Conservation (phyloP, 37 sponge, comb jelly and placozoan genomes). For the Axinella damicornis region DNA sequence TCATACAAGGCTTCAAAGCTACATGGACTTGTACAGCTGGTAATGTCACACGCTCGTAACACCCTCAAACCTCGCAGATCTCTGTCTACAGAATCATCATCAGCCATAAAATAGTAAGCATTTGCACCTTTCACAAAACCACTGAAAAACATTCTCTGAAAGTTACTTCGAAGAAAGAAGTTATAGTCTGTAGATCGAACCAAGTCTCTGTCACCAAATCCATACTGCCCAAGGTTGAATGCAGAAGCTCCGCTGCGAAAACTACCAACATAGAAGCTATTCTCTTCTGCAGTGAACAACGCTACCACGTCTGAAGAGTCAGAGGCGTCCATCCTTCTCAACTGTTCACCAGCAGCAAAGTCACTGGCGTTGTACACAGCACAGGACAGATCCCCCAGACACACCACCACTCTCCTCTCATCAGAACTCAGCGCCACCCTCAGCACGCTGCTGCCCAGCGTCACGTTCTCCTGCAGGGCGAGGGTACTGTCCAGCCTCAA, state of each 20-base stretch:
- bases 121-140: constrained; percentile 15
- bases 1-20: constrained; percentile 17
- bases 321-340: not conserved
- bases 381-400: constrained; percentile 27
- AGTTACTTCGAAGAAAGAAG: too few species aligned
- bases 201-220: not conserved
- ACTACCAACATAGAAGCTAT: constrained; percentile 21
- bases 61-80: constrained; percentile 7
- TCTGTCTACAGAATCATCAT: not conserved
- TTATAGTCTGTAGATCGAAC: not conserved
- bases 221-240: not conserved
- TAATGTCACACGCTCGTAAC: constrained; percentile 9
- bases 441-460: not conserved
- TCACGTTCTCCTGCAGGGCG: constrained; percentile 10
- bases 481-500: constrained; percentile 19
- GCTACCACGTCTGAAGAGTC: not conserved
- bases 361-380: constrained; percentile 18
- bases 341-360: not conserved
- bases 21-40: not conserved
- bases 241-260: not conserved
- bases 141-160: not conserved
- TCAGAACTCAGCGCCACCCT: constrained; percentile 20
- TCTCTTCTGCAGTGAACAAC: constrained; percentile 14
- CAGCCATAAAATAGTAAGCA: constrained; percentile 12
- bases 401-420: constrained; percentile 24